Evolutionary conservation across 2,113 vertebrate species (phyloP).

Genomic region (Xyrauchen texanus): DNA sequence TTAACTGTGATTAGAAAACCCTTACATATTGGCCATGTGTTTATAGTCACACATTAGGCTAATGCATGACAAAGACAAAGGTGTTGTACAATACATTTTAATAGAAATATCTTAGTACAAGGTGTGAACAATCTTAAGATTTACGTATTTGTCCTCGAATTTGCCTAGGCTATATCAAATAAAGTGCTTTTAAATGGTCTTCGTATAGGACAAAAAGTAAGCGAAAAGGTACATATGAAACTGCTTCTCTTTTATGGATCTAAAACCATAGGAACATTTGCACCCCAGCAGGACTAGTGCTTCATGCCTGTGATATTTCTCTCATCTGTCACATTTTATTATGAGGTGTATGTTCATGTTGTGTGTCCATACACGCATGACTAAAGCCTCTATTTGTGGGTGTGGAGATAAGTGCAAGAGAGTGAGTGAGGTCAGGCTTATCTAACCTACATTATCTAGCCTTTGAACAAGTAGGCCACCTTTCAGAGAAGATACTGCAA

Average conservation of each 20-base stretch:
- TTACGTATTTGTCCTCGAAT: not conserved
- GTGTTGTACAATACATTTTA: not conserved
- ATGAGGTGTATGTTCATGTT: constrained; percentile 11
- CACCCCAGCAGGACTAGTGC: not conserved
- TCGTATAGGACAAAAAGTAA: no score
- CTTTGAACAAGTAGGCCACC: not conserved
- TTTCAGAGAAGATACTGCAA: no score
- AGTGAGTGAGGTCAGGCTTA: constrained; percentile 13
- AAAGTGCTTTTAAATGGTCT: no score
- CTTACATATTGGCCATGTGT: no score
- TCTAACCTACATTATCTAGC: constrained; percentile 7
- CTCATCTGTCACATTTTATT: constrained; percentile 6
- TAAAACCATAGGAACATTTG: not conserved
- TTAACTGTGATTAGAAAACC: not conserved
- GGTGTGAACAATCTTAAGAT: no score
- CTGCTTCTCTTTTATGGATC: not conserved
- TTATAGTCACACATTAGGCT: not conserved
- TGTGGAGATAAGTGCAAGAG: constrained; percentile 20
- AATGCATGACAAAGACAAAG: not conserved
- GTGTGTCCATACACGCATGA: constrained; percentile 35
- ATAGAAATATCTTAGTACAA: not conserved
- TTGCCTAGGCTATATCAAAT: not conserved
- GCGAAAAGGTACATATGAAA: no score
- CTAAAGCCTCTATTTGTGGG: constrained; percentile 38
- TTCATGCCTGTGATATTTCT: constrained; percentile 18